A percentile compares a stretch with the other conserved stretches of the same genome.
phyloP scores from a whole-genome alignment of 1,140 invertebrate genomes.

The Caerostris extrusa region DNA sequence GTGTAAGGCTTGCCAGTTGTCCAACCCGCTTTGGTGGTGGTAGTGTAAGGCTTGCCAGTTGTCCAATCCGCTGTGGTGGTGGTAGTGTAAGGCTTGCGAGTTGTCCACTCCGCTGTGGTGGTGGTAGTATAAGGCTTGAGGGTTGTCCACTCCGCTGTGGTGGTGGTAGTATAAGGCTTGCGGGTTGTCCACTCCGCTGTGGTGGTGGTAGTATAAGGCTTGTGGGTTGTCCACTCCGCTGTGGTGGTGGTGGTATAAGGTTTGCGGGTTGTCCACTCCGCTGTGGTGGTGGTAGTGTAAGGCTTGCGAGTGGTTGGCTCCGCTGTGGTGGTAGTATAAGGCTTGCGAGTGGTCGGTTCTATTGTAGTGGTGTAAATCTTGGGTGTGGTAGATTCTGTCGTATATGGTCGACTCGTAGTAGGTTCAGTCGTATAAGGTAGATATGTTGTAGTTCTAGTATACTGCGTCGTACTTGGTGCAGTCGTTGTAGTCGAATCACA shows the following conservation, averaged over 20 bases:
- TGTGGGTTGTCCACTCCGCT: no score
- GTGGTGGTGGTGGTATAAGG: no score
- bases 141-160: no score
- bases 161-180: no score
- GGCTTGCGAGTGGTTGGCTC: not conserved
- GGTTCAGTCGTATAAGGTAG: not conserved
- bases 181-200: no score
- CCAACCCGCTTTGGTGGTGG: not conserved
- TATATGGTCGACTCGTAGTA: not conserved
- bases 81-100: not conserved
- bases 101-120: no score
- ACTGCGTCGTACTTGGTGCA: not conserved
- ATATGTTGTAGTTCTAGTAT: not conserved
- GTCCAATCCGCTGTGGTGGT: not conserved
- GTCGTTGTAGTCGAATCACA: not conserved
- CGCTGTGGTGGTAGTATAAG: not conserved
- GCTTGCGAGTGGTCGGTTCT: not conserved
- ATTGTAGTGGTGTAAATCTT: not conserved
- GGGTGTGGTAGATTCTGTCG: not conserved
- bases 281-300: not conserved
- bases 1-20: not conserved
- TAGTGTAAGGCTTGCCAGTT: not conserved
- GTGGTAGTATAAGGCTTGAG: not conserved
- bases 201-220: no score
- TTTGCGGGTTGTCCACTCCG: no score